Conservation (phyloP, 2,113 vertebrate species). For the Mesembrinibis cayennensis region DNA sequence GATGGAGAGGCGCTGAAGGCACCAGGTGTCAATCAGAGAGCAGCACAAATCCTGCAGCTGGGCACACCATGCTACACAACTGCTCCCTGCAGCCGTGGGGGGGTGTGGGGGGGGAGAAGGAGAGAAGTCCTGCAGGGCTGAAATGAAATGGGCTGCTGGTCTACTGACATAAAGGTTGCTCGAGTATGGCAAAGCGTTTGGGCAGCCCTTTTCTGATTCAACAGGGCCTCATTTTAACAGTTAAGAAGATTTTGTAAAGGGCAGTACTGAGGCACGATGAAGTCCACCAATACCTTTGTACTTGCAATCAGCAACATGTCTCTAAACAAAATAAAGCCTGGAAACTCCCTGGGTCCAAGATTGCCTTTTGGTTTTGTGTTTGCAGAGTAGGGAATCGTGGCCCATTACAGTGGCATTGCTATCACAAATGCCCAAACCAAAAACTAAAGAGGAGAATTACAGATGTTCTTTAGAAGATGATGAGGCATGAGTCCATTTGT, state of each 20-base stretch:
- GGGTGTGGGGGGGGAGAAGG: not conserved
- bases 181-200: not conserved
- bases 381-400: not conserved
- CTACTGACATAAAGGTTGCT: not conserved
- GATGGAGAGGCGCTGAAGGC: not conserved
- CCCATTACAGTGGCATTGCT: not conserved
- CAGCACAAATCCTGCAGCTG: not conserved
- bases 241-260: not conserved
- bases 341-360: not conserved
- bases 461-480: not conserved
- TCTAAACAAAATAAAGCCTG: not conserved
- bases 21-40: not conserved
- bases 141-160: not conserved
- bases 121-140: not conserved
- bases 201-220: not conserved
- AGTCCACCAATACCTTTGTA: not conserved
- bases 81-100: rapidly evolving
- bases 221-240: not conserved
- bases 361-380: not conserved
- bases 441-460: not conserved
- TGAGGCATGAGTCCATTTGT: not conserved
- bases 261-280: rapidly evolving
- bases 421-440: not conserved
- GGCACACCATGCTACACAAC: rapidly evolving
- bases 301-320: rapidly evolving